phyloP scores from a whole-genome alignment of 2,888 invertebrate genomes.

The Neoascia interrupta region DNA sequence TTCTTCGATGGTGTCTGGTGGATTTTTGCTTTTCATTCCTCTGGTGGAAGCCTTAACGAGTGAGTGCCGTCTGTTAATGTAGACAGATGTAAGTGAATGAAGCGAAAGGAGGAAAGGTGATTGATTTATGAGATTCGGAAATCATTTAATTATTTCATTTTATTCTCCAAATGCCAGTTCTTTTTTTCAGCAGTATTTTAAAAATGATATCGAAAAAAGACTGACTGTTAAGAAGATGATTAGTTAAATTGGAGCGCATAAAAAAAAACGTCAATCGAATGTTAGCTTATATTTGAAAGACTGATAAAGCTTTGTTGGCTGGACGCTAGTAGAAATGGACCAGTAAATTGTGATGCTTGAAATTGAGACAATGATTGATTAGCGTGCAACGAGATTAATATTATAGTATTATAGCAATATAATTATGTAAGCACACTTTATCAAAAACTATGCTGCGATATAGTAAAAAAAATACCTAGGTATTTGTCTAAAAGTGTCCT shows the following conservation, averaged over 20 bases:
- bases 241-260: slow-evolving; percentile 45
- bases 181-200: not conserved
- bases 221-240: too few species aligned
- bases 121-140: slow-evolving; percentile 69
- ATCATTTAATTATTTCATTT: slow-evolving; percentile 65
- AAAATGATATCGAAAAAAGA: not conserved
- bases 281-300: slow-evolving; percentile 34
- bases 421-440: too few species aligned
- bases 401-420: too few species aligned
- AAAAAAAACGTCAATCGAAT: slow-evolving; percentile 58
- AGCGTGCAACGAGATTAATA: too few species aligned
- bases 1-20: not conserved
- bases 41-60: not conserved
- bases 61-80: slow-evolving; percentile 48
- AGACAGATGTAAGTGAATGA: slow-evolving; percentile 62
- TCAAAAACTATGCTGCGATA: too few species aligned
- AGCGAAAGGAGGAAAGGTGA: slow-evolving; percentile 60
- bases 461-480: too few species aligned
- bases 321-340: not conserved
- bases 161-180: not conserved
- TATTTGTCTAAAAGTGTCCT: too few species aligned
- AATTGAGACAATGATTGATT: too few species aligned
- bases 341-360: too few species aligned
- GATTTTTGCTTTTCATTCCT: not conserved
- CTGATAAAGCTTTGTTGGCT: slow-evolving; percentile 21